Percentiles rank a stretch among this genome's conserved stretches.
Evolutionary conservation across 2,797 vertebrate genomes (phyloP).

Genomic region (Ibycter americanus): DNA sequence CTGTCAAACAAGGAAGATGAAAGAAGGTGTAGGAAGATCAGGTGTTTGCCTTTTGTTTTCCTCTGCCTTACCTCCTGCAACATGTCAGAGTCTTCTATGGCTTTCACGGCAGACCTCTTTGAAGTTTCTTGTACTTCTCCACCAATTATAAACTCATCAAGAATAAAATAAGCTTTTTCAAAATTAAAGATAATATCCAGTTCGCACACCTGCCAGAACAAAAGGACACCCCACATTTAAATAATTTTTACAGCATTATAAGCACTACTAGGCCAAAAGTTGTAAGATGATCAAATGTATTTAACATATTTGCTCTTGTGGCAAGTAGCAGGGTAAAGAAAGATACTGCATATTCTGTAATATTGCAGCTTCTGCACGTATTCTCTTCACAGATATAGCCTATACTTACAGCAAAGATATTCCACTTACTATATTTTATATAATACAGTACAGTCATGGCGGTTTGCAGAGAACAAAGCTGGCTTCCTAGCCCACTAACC

Average conservation of each 20-base stretch:
- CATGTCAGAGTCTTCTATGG: constrained; percentile 89
- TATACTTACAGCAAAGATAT: background rate
- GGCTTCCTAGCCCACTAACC: background rate
- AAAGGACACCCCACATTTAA: background rate
- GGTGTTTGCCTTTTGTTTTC: background rate
- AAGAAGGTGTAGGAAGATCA: background rate
- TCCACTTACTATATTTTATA: background rate
- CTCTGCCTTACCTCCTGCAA: constrained; percentile 88
- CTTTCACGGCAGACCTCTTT: constrained; percentile 81
- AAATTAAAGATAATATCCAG: constrained; percentile 99
- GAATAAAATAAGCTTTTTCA: constrained; percentile 98
- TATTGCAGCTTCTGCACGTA: background rate
- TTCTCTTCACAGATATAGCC: background rate
- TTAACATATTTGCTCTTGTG: background rate
- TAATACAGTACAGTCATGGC: background rate
- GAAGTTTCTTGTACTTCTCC: constrained; percentile 94
- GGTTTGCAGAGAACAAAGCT: background rate
- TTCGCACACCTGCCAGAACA: constrained; percentile 87
- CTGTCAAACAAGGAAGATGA: background rate
- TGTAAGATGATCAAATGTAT: background rate
- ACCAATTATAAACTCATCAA: constrained; percentile 92
- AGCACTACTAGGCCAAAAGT: background rate
- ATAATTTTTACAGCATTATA: background rate
- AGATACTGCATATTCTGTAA: background rate
- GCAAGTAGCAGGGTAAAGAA: background rate